phyloP scores from a whole-genome alignment of 1,140 invertebrate species.

The Tetragnatha versicolor region DNA sequence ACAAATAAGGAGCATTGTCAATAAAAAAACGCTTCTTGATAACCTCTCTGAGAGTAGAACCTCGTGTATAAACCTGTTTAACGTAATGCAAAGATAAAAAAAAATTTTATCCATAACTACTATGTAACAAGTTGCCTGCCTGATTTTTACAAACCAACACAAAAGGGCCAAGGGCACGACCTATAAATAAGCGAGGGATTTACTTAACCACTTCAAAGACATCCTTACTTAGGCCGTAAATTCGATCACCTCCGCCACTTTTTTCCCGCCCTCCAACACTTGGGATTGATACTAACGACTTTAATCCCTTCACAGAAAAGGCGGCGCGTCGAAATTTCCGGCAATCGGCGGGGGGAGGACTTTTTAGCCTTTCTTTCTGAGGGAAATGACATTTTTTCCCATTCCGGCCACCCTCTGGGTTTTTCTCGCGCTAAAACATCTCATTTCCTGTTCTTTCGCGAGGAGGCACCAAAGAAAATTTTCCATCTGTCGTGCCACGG shows the following conservation, averaged over 20 bases:
- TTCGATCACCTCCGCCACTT: background rate
- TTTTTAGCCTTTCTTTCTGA: background rate
- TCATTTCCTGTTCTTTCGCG: conserved; percentile 35
- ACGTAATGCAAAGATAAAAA: no score
- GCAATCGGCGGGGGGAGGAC: background rate
- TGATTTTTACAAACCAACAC: no score
- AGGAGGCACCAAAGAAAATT: conserved; percentile 1
- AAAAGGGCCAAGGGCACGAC: background rate
- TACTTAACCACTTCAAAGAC: background rate
- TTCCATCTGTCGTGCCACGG: conserved; percentile 16
- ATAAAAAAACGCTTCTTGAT: no score
- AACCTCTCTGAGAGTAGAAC: no score
- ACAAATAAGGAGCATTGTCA: no score
- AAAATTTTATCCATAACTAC: no score
- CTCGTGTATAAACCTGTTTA: no score
- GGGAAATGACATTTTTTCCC: background rate
- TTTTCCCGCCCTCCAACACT: background rate
- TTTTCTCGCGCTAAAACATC: conserved; percentile 27
- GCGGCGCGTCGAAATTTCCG: conserved; percentile 21
- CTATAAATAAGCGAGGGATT: background rate
- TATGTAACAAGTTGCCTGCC: no score
- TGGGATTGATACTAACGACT: conserved; percentile 8
- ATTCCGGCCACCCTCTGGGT: background rate
- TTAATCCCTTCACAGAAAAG: conserved; percentile 19
- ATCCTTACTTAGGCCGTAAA: conserved; percentile 3